Percentiles rank a stretch among this genome's conserved stretches.
Evolutionary conservation across 2,888 invertebrate species (phyloP).

Genomic region (Fabriciana adippe): DNA sequence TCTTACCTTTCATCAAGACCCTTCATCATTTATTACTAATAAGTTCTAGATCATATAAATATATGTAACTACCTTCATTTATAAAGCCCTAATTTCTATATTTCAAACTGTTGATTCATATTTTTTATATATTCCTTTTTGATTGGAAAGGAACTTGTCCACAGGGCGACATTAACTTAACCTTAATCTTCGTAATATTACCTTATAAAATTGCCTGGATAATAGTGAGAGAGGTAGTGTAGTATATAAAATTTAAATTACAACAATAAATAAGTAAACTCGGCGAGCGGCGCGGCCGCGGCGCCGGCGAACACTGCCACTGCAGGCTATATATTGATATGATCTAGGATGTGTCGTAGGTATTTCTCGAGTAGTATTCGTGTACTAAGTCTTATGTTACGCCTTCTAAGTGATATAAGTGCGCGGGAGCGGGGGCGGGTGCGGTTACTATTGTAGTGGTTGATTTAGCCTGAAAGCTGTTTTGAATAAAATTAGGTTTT

Average conservation of each 20-base stretch:
- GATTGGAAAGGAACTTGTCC: constrained; percentile 46
- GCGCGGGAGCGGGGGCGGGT: constrained; percentile 37
- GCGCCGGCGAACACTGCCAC: constrained; percentile 63
- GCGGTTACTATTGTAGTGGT: constrained; percentile 18
- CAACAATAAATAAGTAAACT: constrained; percentile 59
- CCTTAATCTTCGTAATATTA: constrained; percentile 66
- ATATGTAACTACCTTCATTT: constrained; percentile 53
- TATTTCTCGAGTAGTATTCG: constrained; percentile 81
- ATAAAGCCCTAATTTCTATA: constrained; percentile 13
- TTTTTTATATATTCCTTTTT: constrained; percentile 44
- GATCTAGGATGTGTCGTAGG: constrained; percentile 81
- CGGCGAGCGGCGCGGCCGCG: constrained; percentile 47
- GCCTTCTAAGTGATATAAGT: constrained; percentile 67
- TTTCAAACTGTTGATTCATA: constrained; percentile 18
- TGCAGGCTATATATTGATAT: constrained; percentile 78
- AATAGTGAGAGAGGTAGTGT: constrained; percentile 79
- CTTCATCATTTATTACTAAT: constrained; percentile 63
- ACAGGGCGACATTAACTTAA: constrained; percentile 62
- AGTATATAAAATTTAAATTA: constrained; percentile 70
- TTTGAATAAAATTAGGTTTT: neutral
- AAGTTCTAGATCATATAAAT: constrained; percentile 82
- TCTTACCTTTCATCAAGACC: constrained; percentile 11
- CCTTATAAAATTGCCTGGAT: constrained; percentile 71
- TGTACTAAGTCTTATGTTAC: constrained; percentile 79
- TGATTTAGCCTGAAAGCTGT: neutral